Conservation (phyloP, 1,140 invertebrate species). For the Drosophila jambulina region DNA sequence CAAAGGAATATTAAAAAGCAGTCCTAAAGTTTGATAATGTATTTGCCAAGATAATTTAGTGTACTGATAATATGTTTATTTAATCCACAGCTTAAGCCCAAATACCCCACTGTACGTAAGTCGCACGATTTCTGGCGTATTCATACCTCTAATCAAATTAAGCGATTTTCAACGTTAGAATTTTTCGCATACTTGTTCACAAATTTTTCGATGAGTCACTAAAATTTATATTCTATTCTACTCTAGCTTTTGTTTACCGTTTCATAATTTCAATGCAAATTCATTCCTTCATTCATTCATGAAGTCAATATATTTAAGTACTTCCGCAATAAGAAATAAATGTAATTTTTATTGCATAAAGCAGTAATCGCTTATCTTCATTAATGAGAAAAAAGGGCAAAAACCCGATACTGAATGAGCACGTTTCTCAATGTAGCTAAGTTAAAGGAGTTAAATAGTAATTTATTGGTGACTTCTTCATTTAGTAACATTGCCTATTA, state of each 20-base stretch:
- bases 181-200: background rate
- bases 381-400: background rate
- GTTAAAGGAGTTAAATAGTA: background rate
- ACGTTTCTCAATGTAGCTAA: background rate
- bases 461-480: too few relatives aligned
- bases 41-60: background rate
- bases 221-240: background rate
- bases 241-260: background rate
- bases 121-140: background rate
- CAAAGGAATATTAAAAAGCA: background rate
- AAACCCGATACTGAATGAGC: background rate
- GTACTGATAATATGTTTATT: too few relatives aligned
- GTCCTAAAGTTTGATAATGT: too few relatives aligned
- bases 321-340: constrained; percentile 9
- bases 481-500: background rate
- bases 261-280: background rate
- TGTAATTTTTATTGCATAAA: background rate
- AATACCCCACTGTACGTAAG: background rate
- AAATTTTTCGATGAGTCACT: constrained; percentile 17
- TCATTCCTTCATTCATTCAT: too few relatives aligned
- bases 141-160: constrained; percentile 32
- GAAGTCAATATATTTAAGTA: background rate
- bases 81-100: background rate
- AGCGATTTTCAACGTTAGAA: constrained; percentile 6
- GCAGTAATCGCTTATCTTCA: background rate